Evolutionary conservation across 2,888 invertebrate genomes (phyloP).

Genomic region (Philonicus albiceps): DNA sequence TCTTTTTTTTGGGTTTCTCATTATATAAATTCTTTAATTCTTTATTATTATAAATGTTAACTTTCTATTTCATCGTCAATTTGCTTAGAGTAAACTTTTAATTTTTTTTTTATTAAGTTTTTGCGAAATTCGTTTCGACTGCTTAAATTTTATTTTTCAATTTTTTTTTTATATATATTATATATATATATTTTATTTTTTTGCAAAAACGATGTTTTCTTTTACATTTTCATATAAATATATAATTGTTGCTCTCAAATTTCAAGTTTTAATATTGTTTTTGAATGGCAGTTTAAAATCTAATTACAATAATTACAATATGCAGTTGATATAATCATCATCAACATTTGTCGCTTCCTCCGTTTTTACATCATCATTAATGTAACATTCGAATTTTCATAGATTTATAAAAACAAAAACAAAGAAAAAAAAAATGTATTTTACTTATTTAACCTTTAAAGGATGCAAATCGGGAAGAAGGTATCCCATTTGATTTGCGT

Average conservation of each 20-base stretch:
- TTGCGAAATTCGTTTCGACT: background rate
- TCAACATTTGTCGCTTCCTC: background rate
- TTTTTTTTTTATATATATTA: background rate
- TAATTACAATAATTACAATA: conserved; percentile 25
- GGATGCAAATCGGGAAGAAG: background rate
- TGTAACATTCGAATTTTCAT: conserved; percentile 17
- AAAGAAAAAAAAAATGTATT: too few relatives aligned
- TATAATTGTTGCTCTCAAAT: conserved; percentile 17
- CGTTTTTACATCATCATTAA: background rate
- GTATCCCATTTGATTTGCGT: background rate
- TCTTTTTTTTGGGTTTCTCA: background rate
- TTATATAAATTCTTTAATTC: conserved; percentile 29
- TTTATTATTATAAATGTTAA: conserved; percentile 28
- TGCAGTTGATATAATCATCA: background rate
- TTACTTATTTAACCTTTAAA: background rate
- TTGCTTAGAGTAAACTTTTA: conserved; percentile 9
- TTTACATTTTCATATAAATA: conserved; percentile 30
- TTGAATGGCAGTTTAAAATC: conserved; percentile 42
- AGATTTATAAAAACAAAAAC: background rate
- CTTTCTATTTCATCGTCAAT: conserved; percentile 34
- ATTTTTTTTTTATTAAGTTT: conserved; percentile 3
- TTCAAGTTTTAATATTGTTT: conserved; percentile 32
- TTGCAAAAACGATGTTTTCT: conserved; percentile 9
- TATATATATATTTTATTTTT: too few relatives aligned
- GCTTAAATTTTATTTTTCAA: background rate